phyloP scores from a whole-genome alignment of 2,113 vertebrate species.

The Vulpes lagopus region DNA sequence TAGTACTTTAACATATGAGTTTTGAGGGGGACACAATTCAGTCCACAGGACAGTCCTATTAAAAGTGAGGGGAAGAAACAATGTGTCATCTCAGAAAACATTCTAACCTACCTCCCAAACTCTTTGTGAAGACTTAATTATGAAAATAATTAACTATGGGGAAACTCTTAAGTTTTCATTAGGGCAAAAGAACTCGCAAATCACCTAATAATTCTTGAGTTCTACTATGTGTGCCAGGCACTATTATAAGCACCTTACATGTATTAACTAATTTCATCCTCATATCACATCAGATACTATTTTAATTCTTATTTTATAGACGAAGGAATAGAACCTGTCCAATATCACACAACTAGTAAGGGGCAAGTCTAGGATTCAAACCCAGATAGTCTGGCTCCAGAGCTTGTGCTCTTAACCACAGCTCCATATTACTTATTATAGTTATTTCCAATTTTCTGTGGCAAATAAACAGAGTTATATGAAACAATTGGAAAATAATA shows the following conservation, averaged over 20 bases:
- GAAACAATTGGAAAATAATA: slow-evolving; percentile 3
- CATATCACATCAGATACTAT: neutral
- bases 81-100: slow-evolving; percentile 32
- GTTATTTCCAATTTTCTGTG: neutral
- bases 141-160: neutral
- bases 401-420: neutral
- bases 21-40: neutral
- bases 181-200: neutral
- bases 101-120: neutral
- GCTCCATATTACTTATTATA: neutral
- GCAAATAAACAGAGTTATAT: neutral
- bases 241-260: neutral
- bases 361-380: neutral
- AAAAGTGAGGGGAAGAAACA: neutral
- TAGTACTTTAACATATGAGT: neutral
- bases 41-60: neutral
- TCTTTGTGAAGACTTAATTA: neutral
- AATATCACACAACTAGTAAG: neutral
- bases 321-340: neutral
- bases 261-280: slow-evolving; percentile 32
- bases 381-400: neutral
- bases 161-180: neutral
- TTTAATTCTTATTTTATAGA: slow-evolving; percentile 39
- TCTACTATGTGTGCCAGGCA: neutral
- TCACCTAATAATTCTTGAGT: neutral